phyloP scores from a whole-genome alignment of 2,113 vertebrate species.

The Gorsachius goisagi region DNA sequence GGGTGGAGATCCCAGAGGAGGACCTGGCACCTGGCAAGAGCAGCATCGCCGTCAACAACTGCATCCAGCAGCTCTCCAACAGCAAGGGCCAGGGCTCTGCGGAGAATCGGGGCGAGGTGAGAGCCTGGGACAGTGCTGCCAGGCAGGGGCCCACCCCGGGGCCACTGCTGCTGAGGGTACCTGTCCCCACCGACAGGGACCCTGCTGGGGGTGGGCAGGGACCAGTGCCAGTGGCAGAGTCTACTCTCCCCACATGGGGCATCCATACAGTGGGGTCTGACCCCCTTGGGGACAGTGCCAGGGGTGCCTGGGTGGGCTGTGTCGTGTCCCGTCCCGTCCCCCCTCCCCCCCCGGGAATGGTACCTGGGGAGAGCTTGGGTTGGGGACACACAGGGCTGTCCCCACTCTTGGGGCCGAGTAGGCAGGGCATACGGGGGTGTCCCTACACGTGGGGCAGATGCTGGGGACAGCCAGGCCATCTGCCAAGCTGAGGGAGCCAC shows the following conservation, averaged over 20 bases:
- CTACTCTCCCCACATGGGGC: not conserved
- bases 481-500: not conserved
- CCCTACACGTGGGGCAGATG: too few species aligned
- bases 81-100: conserved; percentile 77
- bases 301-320: not conserved
- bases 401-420: rapidly evolving
- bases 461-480: not conserved
- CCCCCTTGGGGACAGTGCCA: not conserved
- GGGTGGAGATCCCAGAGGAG: conserved; percentile 96
- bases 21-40: conserved; percentile 94
- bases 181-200: not conserved
- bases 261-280: rapidly evolving
- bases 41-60: conserved; percentile 93
- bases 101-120: conserved; percentile 86
- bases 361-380: not conserved
- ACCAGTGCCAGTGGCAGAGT: not conserved
- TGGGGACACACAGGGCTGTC: not conserved
- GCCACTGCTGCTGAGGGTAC: not conserved
- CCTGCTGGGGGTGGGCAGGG: rapidly evolving
- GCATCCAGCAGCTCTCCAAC: conserved; percentile 95
- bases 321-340: too few species aligned
- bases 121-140: not conserved
- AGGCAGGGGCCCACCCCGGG: not conserved
- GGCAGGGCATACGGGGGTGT: not conserved
- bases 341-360: not conserved